phyloP scores from a whole-genome alignment of 1,140 invertebrate species.

The Chrysomallon squamiferum region DNA sequence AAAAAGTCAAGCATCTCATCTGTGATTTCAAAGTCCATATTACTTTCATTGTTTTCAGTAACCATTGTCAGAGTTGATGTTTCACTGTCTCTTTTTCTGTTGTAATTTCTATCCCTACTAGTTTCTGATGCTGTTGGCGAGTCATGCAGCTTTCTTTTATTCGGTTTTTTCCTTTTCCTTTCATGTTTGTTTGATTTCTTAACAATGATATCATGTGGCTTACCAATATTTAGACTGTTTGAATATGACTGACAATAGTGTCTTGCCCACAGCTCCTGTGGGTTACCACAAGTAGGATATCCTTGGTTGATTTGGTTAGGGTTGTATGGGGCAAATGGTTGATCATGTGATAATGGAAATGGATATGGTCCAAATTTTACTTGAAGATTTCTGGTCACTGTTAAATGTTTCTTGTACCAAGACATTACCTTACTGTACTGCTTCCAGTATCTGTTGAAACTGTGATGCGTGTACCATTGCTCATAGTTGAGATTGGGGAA shows the following conservation, averaged over 20 bases:
- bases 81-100: too few relatives aligned
- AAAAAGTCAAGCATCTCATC: conserved; percentile 74
- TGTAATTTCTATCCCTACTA: too few relatives aligned
- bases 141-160: too few relatives aligned
- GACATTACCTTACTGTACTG: conserved; percentile 41
- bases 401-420: conserved; percentile 40
- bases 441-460: conserved; percentile 46
- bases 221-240: too few relatives aligned
- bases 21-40: conserved; percentile 69
- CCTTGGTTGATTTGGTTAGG: neutral
- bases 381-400: conserved; percentile 6
- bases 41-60: conserved; percentile 29
- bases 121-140: too few relatives aligned
- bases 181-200: too few relatives aligned
- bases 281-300: too few relatives aligned
- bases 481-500: neutral
- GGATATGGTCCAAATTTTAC: neutral
- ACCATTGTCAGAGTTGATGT: too few relatives aligned
- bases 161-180: too few relatives aligned
- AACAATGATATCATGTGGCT: too few relatives aligned
- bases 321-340: neutral
- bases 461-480: conserved; percentile 41
- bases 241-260: too few relatives aligned
- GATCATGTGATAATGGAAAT: conserved; percentile 5
- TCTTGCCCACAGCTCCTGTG: too few relatives aligned